Conservation (phyloP, 2,113 vertebrate species). For the Dasyornis broadbenti region DNA sequence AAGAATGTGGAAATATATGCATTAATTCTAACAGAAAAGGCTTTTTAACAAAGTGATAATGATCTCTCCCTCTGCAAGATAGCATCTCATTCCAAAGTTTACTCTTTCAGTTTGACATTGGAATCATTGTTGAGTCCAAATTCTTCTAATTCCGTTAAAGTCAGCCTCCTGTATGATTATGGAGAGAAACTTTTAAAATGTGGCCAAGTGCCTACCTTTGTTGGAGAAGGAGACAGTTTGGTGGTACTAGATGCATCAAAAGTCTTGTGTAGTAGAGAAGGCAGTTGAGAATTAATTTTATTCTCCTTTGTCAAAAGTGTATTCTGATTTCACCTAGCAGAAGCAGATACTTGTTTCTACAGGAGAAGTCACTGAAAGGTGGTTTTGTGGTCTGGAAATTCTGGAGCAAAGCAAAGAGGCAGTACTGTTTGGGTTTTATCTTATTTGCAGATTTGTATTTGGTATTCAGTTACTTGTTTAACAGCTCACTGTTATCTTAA, state of each 20-base stretch:
- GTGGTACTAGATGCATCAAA: background rate
- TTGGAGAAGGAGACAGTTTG: background rate
- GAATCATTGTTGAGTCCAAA: slow-evolving; percentile 51
- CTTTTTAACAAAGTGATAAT: slow-evolving; percentile 36
- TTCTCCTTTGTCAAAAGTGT: background rate
- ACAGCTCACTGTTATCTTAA: background rate
- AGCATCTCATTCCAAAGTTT: slow-evolving; percentile 23
- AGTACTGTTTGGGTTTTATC: background rate
- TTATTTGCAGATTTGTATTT: background rate
- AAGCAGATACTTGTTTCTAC: background rate
- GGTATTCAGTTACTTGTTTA: background rate
- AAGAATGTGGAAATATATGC: background rate
- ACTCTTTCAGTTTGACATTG: slow-evolving; percentile 47
- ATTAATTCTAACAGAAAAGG: slow-evolving; percentile 21
- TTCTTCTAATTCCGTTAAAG: slow-evolving; percentile 52
- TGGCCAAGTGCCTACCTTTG: background rate
- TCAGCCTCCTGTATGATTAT: background rate
- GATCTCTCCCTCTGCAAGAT: slow-evolving; percentile 46
- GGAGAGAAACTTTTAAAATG: background rate
- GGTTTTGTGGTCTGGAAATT: background rate
- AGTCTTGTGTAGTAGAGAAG: background rate
- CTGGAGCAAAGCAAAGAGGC: background rate
- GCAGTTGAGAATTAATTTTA: background rate
- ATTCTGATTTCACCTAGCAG: background rate
- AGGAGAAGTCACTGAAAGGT: background rate